phyloP scores from a whole-genome alignment of 2,797 vertebrate genomes.

The Coendou prehensilis region DNA sequence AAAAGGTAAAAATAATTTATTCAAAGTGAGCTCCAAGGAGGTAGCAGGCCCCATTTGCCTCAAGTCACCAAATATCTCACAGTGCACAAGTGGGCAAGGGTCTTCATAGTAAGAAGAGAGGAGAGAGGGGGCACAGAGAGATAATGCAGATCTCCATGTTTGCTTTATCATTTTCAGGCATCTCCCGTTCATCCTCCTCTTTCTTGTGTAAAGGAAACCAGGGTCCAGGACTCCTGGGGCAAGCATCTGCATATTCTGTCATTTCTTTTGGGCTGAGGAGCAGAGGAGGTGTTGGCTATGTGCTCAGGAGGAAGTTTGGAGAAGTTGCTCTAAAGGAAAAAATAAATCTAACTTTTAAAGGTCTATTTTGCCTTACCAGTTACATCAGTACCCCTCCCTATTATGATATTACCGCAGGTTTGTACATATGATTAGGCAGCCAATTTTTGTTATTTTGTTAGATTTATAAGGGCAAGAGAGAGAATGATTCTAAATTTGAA shows the following conservation, averaged over 20 bases:
- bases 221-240: background rate
- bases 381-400: background rate
- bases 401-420: background rate
- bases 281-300: too few relatives aligned
- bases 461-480: background rate
- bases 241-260: background rate
- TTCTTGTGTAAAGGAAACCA: background rate
- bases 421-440: background rate
- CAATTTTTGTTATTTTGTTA: background rate
- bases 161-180: background rate
- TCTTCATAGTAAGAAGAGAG: background rate
- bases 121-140: background rate
- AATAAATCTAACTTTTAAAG: background rate
- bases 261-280: background rate
- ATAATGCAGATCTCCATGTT: background rate
- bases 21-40: background rate
- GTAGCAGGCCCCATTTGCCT: background rate
- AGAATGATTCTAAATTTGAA: conserved; percentile 36
- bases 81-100: background rate
- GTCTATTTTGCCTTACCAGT: background rate
- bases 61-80: background rate
- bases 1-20: background rate
- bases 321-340: background rate
- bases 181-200: background rate
- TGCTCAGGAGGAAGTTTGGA: background rate